Evolutionary conservation across 2,797 vertebrate species (phyloP).

Genomic region (Tinamus major): DNA sequence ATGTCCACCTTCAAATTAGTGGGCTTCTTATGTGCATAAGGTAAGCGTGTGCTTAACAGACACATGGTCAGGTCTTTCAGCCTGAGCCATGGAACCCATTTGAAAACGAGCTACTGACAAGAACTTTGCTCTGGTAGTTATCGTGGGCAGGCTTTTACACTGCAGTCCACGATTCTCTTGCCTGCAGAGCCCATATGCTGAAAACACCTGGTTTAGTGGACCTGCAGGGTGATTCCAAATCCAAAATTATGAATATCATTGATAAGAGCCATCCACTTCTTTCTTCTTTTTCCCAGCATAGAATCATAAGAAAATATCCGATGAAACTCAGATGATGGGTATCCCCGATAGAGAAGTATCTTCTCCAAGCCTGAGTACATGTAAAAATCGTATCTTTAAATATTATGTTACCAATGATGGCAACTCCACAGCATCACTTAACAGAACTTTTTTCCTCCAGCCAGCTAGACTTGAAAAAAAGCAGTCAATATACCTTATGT

Average conservation of each 20-base stretch:
- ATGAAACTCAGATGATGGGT: not conserved
- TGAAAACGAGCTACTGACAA: not conserved
- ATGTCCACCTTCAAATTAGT: not conserved
- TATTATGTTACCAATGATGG: not conserved
- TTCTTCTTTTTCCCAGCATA: not conserved
- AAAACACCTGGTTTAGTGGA: not conserved
- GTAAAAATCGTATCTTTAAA: not conserved
- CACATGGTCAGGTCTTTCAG: not conserved
- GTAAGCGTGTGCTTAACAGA: not conserved
- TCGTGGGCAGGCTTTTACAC: not conserved
- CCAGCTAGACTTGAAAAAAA: not conserved
- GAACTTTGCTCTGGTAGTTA: not conserved
- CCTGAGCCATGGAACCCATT: not conserved
- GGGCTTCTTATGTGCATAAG: not conserved
- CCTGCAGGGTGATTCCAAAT: not conserved
- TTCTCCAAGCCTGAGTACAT: not conserved
- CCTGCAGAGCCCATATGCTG: not conserved
- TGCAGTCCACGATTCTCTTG: not conserved
- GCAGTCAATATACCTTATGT: not conserved
- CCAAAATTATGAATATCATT: not conserved
- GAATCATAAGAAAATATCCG: not conserved
- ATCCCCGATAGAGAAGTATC: not conserved
- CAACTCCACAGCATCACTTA: not conserved
- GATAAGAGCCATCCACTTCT: not conserved
- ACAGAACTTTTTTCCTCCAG: not conserved